These are phyloP conservation scores for Phoxinus dragarum DNA, from an alignment of 2,797 vertebrate species.

Conservation along the genomic window DNA sequence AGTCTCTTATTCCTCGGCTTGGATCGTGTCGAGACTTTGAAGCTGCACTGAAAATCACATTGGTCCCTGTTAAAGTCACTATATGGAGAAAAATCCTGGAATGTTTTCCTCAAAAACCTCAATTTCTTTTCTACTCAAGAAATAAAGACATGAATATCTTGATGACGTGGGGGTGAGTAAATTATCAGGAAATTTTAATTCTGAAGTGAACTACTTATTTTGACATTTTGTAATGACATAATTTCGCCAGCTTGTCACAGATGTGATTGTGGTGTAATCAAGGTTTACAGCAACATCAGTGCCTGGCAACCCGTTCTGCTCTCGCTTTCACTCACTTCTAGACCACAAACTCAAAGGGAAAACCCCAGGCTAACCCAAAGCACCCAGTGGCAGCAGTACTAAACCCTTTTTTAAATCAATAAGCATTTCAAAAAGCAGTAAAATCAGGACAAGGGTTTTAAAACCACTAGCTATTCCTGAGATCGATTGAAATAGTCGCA, in stretches of 20 bases:
- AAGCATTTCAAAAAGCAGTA: slow-evolving; percentile 21
- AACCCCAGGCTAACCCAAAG: neutral
- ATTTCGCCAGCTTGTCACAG: neutral
- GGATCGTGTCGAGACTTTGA: too few species aligned
- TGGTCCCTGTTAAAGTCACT: too few species aligned
- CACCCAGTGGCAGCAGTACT: slow-evolving; percentile 31
- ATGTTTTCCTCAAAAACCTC: too few species aligned
- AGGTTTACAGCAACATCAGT: slow-evolving; percentile 32
- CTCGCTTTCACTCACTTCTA: neutral
- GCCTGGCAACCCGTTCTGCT: slow-evolving; percentile 19
- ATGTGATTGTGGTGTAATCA: slow-evolving; percentile 22
- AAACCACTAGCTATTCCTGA: neutral
- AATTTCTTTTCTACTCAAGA: too few species aligned
- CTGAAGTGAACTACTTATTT: neutral
- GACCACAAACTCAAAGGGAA: slow-evolving; percentile 5
- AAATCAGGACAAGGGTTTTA: neutral
- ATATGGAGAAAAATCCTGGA: too few species aligned
- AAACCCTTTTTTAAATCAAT: neutral
- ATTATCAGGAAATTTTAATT: too few species aligned
- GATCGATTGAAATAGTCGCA: neutral
- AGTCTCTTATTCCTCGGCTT: too few species aligned
- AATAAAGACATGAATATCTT: too few species aligned
- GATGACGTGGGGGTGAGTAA: too few species aligned
- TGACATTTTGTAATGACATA: neutral
- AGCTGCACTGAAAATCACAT: too few species aligned